Evolutionary conservation across 2,797 vertebrate genomes (phyloP).

Genomic region (Gephyroberyx darwinii): DNA sequence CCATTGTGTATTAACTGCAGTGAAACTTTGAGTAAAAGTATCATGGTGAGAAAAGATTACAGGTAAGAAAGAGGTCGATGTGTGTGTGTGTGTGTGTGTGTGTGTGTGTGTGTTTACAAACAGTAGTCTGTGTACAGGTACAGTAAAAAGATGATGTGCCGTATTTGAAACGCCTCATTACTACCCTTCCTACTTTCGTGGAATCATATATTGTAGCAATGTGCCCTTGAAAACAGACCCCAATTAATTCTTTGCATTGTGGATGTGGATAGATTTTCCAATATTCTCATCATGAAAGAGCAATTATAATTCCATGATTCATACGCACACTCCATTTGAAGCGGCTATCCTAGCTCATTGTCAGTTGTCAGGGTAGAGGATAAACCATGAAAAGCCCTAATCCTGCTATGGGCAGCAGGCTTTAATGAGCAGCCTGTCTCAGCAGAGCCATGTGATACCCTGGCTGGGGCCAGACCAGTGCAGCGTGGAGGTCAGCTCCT

Average conservation of each 20-base stretch:
- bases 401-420: constrained; percentile 76
- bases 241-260: constrained; percentile 80
- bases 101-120: constrained; percentile 50
- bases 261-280: constrained; percentile 77
- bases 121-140: constrained; percentile 53
- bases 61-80: constrained; percentile 32
- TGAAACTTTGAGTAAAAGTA: constrained; percentile 76
- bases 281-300: constrained; percentile 82
- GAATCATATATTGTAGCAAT: constrained; percentile 69
- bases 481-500: constrained; percentile 77
- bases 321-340: constrained; percentile 78
- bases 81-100: constrained; percentile 19
- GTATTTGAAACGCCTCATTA: constrained; percentile 73
- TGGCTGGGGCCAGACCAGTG: constrained; percentile 73
- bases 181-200: constrained; percentile 63
- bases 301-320: constrained; percentile 82
- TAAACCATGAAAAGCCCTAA: constrained; percentile 82
- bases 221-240: constrained; percentile 79
- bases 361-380: constrained; percentile 80
- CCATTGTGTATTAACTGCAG: constrained; percentile 74
- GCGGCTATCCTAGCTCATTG: constrained; percentile 75
- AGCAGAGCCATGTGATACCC: constrained; percentile 78
- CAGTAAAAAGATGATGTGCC: constrained; percentile 50
- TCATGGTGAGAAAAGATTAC: constrained; percentile 69
- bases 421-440: constrained; percentile 84